Evolutionary conservation across 2,113 vertebrate genomes (phyloP), one percentile per base, ranked within the genome.

Genomic region (Notiomystis cincta): DNA sequence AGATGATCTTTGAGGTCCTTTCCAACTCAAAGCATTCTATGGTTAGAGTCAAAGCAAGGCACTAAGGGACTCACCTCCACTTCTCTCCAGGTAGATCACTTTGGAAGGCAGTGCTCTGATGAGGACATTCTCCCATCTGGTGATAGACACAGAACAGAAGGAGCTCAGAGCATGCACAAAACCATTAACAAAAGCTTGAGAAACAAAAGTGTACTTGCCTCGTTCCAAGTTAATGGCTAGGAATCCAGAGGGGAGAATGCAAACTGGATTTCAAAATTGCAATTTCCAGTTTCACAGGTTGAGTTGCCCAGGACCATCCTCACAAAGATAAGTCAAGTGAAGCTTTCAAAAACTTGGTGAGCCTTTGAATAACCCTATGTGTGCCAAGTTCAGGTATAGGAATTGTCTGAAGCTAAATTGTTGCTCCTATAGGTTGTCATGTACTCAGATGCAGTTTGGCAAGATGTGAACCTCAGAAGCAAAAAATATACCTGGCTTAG

Each of bases 371-470:
- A 48, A 15, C 8, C 21, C 12, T 27, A 0, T 4, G 16, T 27
- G 23, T 8, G 33, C 56, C 42, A 65, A 4, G 25, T 18, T 62
- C 44, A 33, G 22, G 6, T 7, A 3, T 50, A 24, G 11, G 24
- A 51, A 13, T 33, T 28, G 2, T 27, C 82, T 54, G 35, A 56
- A 37, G 40, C 9, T 4, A 25, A 67, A 57, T 6, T 40, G 31
- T 48, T 80, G n/a, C n/a, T 86, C 11, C 23, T 69, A 0, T 3
- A 24, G 9, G 11, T 9, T 79, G 45, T 33, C 13, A 2, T 2
- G 14, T 69, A 27, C 45, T 31, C 13, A 23, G 28, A 18, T 30
- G 62, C 48, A 31, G 17, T 33, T 76, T 48, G 64, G 17, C 66
- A 37, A 57, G 80, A 35, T 0, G 0, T 8, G 33, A n/a, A 58